Evolutionary conservation across 2,888 invertebrate genomes (phyloP).

Genomic region (Alsophila aescularia): DNA sequence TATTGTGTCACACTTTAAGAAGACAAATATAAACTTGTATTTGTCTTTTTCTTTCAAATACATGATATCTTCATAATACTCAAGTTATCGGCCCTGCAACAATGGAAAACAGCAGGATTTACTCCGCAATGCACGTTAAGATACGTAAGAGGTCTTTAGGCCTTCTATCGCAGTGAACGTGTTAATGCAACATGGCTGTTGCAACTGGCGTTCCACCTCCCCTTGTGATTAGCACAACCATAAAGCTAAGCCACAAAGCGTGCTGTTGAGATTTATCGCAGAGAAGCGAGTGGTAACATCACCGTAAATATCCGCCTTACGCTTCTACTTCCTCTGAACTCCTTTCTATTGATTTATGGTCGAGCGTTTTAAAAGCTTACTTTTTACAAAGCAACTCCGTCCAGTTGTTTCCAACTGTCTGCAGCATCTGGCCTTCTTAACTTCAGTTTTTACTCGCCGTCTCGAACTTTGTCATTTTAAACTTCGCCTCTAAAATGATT

Average conservation of each 20-base stretch:
- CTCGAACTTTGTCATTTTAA: slow-evolving; percentile 77
- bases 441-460: slow-evolving; percentile 69
- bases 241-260: slow-evolving; percentile 68
- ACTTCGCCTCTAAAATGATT: slow-evolving; percentile 62
- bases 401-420: slow-evolving; percentile 82
- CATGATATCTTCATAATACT: no score
- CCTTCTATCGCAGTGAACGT: no score
- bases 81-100: no score
- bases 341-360: slow-evolving; percentile 79
- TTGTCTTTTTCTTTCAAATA: no score
- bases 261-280: slow-evolving; percentile 68
- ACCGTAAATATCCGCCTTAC: slow-evolving; percentile 75
- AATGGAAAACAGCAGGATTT: no score
- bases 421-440: slow-evolving; percentile 78
- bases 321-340: slow-evolving; percentile 73
- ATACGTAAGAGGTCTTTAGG: no score
- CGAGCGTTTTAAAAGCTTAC: slow-evolving; percentile 76
- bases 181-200: no score
- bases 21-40: no score
- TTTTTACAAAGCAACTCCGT: slow-evolving; percentile 76
- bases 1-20: no score
- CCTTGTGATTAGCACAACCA: slow-evolving; percentile 62
- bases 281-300: slow-evolving; percentile 61
- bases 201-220: slow-evolving; percentile 38
- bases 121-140: no score